Evolutionary conservation across 2,888 invertebrate genomes (phyloP).

Genomic region (Steromphala cineraria): DNA sequence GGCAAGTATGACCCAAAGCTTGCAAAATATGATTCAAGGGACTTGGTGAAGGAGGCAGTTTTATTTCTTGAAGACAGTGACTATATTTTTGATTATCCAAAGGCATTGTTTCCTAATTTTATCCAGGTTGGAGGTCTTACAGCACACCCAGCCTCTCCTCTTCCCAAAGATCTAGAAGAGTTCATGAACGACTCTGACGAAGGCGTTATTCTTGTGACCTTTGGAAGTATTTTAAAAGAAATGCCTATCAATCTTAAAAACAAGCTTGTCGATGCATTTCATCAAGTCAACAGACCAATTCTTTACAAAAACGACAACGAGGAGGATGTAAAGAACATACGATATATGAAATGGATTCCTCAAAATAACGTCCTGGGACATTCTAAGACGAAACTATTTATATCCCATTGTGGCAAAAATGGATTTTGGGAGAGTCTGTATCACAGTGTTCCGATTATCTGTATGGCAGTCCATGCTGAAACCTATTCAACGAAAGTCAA

Average conservation of each 20-base stretch:
- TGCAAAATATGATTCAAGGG: neutral
- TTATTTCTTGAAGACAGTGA: conserved; percentile 43
- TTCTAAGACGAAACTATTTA: conserved; percentile 43
- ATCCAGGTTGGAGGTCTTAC: conserved; percentile 47
- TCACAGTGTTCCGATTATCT: conserved; percentile 54
- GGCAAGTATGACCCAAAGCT: neutral
- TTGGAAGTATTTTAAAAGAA: conserved; percentile 41
- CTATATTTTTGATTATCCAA: conserved; percentile 45
- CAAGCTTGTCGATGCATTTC: conserved; percentile 26
- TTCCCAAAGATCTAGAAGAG: conserved; percentile 36
- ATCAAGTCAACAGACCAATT: conserved; percentile 22
- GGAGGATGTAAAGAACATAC: conserved; percentile 33
- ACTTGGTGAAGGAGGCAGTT: conserved; percentile 27
- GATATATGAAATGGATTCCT: conserved; percentile 46
- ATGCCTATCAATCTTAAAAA: conserved; percentile 23
- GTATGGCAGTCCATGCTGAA: conserved; percentile 49
- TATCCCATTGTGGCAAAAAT: conserved; percentile 55
- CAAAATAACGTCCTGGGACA: conserved; percentile 53
- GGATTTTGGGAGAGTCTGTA: conserved; percentile 54
- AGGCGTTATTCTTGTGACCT: conserved; percentile 48
- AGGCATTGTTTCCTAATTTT: conserved; percentile 44
- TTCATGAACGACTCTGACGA: conserved; percentile 38
- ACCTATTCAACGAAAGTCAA: conserved; percentile 34
- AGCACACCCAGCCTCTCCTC: conserved; percentile 35
- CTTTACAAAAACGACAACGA: conserved; percentile 31